Base-by-base conservation (phyloP, 2,888 invertebrate genomes). In the Protodeltote pygarga region DNA sequence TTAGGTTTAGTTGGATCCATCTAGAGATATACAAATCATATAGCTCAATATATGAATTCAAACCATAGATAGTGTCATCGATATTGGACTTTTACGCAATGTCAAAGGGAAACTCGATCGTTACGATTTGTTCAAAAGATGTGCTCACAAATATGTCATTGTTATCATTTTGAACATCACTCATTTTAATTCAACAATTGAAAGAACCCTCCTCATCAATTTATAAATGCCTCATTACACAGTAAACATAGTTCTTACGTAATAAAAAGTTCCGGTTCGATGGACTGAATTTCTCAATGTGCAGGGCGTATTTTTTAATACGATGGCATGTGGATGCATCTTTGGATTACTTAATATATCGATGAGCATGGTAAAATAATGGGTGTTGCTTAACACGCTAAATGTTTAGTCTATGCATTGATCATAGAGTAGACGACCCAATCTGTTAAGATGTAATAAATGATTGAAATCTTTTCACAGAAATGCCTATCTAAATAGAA, bases 211-310 rank as follows among this genome's bases (percentile, higher is more conserved):
- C 58, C 63, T 77, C 84, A 83, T 84, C 85, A 84, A 86, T 84
- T 86, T 79, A 77, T 83, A 83, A 85, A 82, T 76, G 74, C 74
- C 77, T 83, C 83, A 86, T 85, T 85, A 85, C 78, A 73, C 63
- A 62, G 71, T 75, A 79, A 78, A 81, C 74, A 82, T 23, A 52
- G 58, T 73, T n/a, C n/a, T n/a, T 65, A 44, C 48, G 52, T 51
- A 60, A 66, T 29, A 41, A 48, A 40, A 60, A 46, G 48, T 55
- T 75, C 77, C 76, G 81, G 83, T 76, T 82, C 82, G 73, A 75
- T 58, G 81, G 55, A 73, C 79, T 54, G 68, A 79, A 84, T 76
- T 83, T 63, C 75, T 72, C 70, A 76, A 73, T 75, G 37, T 73
- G 74, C 69, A 73, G 72, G 73, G 79, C 74, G 75, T 83, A 77